Evolutionary conservation across 2,113 vertebrate genomes (phyloP).

Genomic region (Amphiprion percula): DNA sequence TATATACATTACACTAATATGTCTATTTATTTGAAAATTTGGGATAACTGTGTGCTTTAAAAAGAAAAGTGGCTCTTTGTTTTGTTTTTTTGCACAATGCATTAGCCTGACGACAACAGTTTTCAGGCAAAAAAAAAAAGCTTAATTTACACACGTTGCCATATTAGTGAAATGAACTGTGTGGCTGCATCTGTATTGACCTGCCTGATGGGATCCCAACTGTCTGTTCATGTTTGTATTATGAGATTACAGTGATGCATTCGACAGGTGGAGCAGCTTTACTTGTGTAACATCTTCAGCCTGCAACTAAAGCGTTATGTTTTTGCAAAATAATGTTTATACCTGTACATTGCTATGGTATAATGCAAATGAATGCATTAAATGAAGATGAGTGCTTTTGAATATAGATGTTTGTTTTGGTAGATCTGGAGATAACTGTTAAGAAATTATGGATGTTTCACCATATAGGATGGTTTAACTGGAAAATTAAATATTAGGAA

Average conservation of each 20-base stretch:
- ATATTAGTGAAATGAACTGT: conserved; percentile 8
- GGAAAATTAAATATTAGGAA: conserved; percentile 9
- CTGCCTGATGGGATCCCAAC: background rate
- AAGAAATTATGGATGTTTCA: too few species aligned
- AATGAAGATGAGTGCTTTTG: background rate
- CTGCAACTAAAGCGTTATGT: background rate
- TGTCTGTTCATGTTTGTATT: background rate
- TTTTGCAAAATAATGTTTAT: conserved; percentile 5
- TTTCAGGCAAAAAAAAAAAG: conserved; percentile 9
- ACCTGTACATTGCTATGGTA: background rate
- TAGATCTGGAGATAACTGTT: background rate
- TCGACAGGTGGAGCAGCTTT: too few species aligned
- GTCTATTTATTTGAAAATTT: background rate
- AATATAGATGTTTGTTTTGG: background rate
- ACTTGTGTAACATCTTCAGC: background rate
- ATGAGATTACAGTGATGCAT: background rate
- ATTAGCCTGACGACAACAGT: background rate
- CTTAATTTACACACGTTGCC: background rate
- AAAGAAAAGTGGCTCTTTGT: too few species aligned
- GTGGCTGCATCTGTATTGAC: conserved; percentile 3
- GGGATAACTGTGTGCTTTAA: background rate
- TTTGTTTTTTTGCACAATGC: too few species aligned
- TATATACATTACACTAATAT: background rate
- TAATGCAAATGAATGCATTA: conserved; percentile 15
- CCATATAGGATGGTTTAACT: conserved; percentile 6